These are phyloP conservation scores for Barypeithes pellucidus DNA, from an alignment of 2,888 invertebrate species.

Conservation along the genomic window DNA sequence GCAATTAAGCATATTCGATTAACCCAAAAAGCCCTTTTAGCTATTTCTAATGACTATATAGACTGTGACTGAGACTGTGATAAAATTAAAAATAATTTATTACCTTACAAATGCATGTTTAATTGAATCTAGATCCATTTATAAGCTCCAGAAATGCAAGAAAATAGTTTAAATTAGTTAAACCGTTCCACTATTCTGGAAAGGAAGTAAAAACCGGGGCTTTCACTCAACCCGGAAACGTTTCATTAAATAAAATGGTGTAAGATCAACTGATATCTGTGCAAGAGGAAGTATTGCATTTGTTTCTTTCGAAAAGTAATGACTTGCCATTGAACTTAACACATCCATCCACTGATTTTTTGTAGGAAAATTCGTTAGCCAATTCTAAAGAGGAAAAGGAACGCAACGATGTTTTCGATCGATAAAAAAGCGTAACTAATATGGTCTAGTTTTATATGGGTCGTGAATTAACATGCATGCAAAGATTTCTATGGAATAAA, in stretches of 20 bases:
- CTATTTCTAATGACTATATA: too few species aligned
- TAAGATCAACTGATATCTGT: conserved; percentile 52
- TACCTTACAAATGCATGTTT: not conserved
- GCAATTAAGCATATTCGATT: too few species aligned
- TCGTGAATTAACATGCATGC: not conserved
- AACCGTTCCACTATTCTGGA: conserved; percentile 30
- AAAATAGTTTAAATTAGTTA: conserved; percentile 43
- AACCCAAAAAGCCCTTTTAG: too few species aligned
- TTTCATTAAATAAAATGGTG: conserved; percentile 52
- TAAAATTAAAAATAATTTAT: conserved; percentile 1
- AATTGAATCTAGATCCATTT: conserved; percentile 4
- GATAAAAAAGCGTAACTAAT: conserved; percentile 7
- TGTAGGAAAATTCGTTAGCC: not conserved
- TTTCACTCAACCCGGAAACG: conserved; percentile 49
- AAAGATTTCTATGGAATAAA: too few species aligned
- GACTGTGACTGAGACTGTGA: too few species aligned
- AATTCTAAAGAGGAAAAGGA: conserved; percentile 8
- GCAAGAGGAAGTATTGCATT: conserved; percentile 45
- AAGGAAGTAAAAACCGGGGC: conserved; percentile 48
- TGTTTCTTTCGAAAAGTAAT: conserved; percentile 47
- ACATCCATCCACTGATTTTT: conserved; percentile 38
- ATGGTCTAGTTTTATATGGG: conserved; percentile 3
- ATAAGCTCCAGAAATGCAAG: conserved; percentile 12
- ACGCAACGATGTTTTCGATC: conserved; percentile 2
- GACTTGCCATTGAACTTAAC: conserved; percentile 47